Evolutionary conservation across 2,888 invertebrate species (phyloP), one percentile per base, ranked within the genome.

Genomic region (Polyploca ridens): DNA sequence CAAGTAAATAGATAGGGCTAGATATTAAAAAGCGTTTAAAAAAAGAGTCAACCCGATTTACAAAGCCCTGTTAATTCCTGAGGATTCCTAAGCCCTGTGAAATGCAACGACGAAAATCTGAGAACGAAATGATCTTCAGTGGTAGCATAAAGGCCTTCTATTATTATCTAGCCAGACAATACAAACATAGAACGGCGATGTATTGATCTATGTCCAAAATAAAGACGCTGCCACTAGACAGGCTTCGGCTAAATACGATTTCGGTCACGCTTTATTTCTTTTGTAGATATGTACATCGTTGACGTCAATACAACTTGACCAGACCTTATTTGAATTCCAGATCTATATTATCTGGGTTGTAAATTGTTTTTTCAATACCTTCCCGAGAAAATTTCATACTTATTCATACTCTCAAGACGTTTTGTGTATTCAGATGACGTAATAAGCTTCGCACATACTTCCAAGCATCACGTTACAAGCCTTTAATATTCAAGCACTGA

Each of bases 221-320:
- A 49, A 54, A 54, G 10, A 19, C 54, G 16, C 16, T 54, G 54
- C 3, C 54, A 54, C 54, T 54, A 54, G 16, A 54, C 54, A 54
- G 54, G 54, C 54, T 54, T 54, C 54, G 19, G 19, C 54, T 54
- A 54, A 54, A 54, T 54, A 54, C 54, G n/a, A 54, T 54, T 54
- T n/a, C 5, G 54, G 54, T 54, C 54, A 19, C 46, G 46, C 8
- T 19, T 0, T 54, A 19, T 54, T 54, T 16, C 5, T 49, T 7
- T 49, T 49, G 4, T 16, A 49, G 49, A 49, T 16, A 49, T 46
- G 2, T 14, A 10, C n/a, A 46, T 49, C 14, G 16, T 49, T 19
- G 54, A 19, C 19, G 54, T 19, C 54, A 19, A 54, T 19, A 19
- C 19, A 19, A 54, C 10, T 19, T 19, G 54, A 19, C 49, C n/a